phyloP scores from a whole-genome alignment of 2,797 vertebrate species.

The Phataginus tetradactyla region DNA sequence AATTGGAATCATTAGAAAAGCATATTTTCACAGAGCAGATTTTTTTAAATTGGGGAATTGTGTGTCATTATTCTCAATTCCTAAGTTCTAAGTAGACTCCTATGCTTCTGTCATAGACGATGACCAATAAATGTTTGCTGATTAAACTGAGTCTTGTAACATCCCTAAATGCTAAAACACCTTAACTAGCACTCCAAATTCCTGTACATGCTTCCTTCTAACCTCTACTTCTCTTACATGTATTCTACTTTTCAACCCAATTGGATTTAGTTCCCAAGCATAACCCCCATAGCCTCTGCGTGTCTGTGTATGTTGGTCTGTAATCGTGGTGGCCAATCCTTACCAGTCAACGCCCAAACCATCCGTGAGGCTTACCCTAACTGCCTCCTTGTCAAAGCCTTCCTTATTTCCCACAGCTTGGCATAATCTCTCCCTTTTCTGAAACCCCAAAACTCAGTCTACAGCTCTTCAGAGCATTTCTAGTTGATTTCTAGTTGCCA shows the following conservation, averaged over 20 bases:
- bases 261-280: conserved; percentile 14
- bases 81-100: not conserved
- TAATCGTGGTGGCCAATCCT: not conserved
- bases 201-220: not conserved
- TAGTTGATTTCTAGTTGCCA: not conserved
- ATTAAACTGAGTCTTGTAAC: not conserved
- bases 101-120: not conserved
- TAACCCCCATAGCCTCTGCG: not conserved
- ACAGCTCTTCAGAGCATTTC: not conserved
- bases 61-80: conserved; percentile 6
- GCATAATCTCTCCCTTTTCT: not conserved
- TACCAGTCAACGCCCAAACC: not conserved
- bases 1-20: conserved; percentile 25
- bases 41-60: not conserved
- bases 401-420: not conserved
- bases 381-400: not conserved
- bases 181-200: not conserved
- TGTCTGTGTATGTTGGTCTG: not conserved
- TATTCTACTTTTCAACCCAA: not conserved
- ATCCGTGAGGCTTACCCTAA: not conserved
- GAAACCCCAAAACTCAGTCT: not conserved
- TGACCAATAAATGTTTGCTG: not conserved
- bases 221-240: not conserved
- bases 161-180: conserved; percentile 10
- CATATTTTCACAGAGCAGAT: not conserved